These are phyloP conservation scores for Gadopsis marmoratus DNA, from an alignment of 2,797 vertebrate genomes.

Conservation along the genomic window DNA sequence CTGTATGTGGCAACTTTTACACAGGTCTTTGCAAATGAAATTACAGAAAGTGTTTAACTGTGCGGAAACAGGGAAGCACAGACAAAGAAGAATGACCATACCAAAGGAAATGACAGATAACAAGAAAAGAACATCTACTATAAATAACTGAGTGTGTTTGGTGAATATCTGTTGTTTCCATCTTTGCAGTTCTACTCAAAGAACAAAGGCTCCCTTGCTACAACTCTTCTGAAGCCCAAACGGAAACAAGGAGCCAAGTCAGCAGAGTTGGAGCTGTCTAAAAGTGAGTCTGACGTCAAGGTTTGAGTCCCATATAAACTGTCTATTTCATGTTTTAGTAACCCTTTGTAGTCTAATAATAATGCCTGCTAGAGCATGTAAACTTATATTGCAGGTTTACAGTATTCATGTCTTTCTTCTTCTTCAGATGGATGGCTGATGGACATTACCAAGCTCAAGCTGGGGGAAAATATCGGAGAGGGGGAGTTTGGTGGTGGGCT, in stretches of 20 bases:
- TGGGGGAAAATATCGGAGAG: slow-evolving; percentile 89
- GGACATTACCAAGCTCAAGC: slow-evolving; percentile 86
- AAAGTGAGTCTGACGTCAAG: slow-evolving; percentile 80
- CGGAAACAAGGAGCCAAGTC: slow-evolving; percentile 90
- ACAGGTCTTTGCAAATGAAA: background rate
- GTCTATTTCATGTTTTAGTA: background rate
- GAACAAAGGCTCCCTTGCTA: slow-evolving; percentile 90
- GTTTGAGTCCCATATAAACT: background rate
- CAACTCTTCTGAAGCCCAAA: slow-evolving; percentile 90
- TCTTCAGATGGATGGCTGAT: slow-evolving; percentile 91
- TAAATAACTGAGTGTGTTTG: background rate
- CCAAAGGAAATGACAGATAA: background rate
- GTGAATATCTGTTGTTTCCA: slow-evolving; percentile 3
- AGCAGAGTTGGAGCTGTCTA: slow-evolving; percentile 89
- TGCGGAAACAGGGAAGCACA: background rate
- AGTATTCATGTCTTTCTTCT: slow-evolving; percentile 18
- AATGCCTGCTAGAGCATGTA: background rate
- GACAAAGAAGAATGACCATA: background rate
- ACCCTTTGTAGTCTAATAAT: background rate
- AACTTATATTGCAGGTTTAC: background rate
- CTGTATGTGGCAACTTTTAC: background rate
- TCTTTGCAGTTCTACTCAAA: slow-evolving; percentile 89
- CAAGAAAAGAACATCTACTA: background rate
- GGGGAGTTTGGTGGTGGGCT: slow-evolving; percentile 93
- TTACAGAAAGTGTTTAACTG: background rate